Evolutionary conservation across 2,797 vertebrate genomes (phyloP).

Genomic region (Sebastes taczanowskii): DNA sequence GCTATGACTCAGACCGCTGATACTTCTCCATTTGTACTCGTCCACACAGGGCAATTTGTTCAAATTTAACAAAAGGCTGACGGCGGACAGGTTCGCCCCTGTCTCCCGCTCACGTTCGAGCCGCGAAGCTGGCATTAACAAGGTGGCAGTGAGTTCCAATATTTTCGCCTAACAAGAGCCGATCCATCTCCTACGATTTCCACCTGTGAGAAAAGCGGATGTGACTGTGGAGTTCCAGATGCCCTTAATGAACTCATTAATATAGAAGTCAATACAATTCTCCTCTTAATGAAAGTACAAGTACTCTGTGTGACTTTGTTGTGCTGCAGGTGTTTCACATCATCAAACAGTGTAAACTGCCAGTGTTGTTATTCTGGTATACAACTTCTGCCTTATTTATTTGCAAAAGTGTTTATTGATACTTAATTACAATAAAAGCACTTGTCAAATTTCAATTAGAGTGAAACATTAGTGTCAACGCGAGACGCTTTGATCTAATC

Average conservation of each 20-base stretch:
- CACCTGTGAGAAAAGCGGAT: conserved; percentile 6
- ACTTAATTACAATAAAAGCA: neutral
- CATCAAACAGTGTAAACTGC: neutral
- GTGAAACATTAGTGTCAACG: neutral
- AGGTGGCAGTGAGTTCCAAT: conserved; percentile 8
- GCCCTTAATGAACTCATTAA: conserved; percentile 16
- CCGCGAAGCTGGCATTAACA: conserved; percentile 12
- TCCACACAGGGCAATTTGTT: conserved; percentile 43
- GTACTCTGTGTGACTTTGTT: neutral
- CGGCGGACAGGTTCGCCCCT: conserved; percentile 1
- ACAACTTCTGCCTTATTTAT: neutral
- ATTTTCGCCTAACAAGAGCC: conserved; percentile 8
- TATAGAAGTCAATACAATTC: neutral
- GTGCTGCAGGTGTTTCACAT: neutral
- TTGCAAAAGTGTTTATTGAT: neutral
- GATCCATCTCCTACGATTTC: conserved; percentile 6
- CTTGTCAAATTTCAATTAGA: conserved; percentile 19
- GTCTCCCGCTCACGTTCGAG: neutral
- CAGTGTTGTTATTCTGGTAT: neutral
- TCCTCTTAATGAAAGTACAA: neutral
- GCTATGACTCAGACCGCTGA: conserved; percentile 42
- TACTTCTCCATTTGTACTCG: conserved; percentile 8
- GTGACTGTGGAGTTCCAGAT: neutral
- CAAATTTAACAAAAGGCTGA: conserved; percentile 32
- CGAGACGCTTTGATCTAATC: conserved; percentile 12